Conservation (phyloP, 2,797 vertebrate species). For the Sitta carolinensis region DNA sequence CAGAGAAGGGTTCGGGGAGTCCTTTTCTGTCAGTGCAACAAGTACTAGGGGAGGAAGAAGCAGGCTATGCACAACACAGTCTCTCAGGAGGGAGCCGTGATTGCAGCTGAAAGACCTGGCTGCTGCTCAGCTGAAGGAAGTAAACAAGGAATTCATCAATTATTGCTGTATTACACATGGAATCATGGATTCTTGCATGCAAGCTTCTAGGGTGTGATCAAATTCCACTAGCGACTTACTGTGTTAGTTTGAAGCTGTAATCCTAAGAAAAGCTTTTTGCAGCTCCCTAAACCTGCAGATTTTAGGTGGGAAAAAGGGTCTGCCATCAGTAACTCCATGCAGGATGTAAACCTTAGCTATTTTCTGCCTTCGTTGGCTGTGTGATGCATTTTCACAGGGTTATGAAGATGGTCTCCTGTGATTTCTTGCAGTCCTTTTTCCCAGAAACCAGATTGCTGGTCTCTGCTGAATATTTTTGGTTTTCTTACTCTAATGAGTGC, state of each 20-base stretch:
- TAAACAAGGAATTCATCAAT: not conserved
- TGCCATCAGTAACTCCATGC: not conserved
- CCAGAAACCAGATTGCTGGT: not conserved
- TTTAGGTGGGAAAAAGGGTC: not conserved
- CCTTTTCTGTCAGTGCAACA: not conserved
- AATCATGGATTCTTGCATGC: not conserved
- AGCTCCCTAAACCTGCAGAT: not conserved
- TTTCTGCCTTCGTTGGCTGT: not conserved
- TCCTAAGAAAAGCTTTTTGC: not conserved
- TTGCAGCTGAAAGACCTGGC: not conserved
- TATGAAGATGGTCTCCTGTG: not conserved
- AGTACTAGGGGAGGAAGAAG: not conserved
- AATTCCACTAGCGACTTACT: not conserved
- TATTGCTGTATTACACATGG: not conserved
- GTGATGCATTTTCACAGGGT: not conserved
- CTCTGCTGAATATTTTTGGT: not conserved
- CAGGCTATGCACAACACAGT: not conserved
- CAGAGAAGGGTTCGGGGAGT: not conserved
- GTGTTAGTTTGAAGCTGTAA: not conserved
- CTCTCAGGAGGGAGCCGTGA: not conserved
- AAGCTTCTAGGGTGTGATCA: not conserved
- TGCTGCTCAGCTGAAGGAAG: not conserved
- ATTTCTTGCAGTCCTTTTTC: not conserved
- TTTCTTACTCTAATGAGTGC: conserved; percentile 2
- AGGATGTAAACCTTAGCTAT: not conserved